phyloP scores from a whole-genome alignment of 2,797 vertebrate genomes.

The Tarsius wallacei region DNA sequence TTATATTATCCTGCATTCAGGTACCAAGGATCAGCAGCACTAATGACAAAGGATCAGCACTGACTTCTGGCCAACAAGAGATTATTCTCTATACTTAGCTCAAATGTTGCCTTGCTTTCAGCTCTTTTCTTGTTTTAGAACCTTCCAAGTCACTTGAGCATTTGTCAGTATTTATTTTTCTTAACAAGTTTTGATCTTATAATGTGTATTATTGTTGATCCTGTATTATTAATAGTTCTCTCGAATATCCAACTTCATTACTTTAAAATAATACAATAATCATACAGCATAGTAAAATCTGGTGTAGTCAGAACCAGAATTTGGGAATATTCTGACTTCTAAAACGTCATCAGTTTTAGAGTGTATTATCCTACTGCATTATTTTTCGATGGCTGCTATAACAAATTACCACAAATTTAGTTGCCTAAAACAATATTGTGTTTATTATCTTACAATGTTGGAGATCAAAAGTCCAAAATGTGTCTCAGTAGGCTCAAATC shows the following conservation, averaged over 20 bases:
- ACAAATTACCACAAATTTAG: not conserved
- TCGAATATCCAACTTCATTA: not conserved
- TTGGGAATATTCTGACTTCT: not conserved
- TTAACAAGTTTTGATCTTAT: constrained; percentile 26
- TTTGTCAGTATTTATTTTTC: not conserved
- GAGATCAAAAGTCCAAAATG: not conserved
- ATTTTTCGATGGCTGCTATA: not conserved
- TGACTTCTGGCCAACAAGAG: not conserved
- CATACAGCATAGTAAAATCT: not conserved
- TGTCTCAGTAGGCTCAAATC: not conserved
- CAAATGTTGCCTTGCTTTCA: not conserved
- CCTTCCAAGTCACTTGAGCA: not conserved
- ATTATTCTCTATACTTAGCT: not conserved
- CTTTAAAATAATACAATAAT: constrained; percentile 26
- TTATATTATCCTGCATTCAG: not conserved
- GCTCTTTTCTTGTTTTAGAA: not conserved
- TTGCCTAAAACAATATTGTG: not conserved
- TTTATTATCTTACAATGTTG: not conserved
- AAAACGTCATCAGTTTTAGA: not conserved
- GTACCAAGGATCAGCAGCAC: too few relatives aligned
- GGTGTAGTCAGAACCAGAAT: not conserved
- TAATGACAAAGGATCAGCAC: not conserved
- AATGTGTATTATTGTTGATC: not conserved
- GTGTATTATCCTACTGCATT: not conserved
- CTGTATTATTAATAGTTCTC: constrained; percentile 46